Conservation (phyloP, 2,113 vertebrate species). For the Dinomys branickii region DNA sequence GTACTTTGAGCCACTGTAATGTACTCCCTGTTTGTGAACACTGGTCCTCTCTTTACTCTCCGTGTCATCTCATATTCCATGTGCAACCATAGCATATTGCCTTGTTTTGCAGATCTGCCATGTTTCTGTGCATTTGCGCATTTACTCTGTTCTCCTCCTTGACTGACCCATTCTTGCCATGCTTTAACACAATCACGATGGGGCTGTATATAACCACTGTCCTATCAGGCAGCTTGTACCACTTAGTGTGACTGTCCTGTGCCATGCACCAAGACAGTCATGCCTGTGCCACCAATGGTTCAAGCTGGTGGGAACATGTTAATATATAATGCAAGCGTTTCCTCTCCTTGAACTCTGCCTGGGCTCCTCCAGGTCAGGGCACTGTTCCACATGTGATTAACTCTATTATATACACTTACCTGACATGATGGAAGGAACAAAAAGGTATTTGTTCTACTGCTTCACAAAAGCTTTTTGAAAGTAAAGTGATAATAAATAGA, state of each 20-base stretch:
- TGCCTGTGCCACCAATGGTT: background rate
- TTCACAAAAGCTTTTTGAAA: constrained; percentile 45
- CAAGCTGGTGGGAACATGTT: background rate
- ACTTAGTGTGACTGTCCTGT: too few relatives aligned
- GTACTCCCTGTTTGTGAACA: background rate
- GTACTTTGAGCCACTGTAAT: background rate
- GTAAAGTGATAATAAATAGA: constrained; percentile 8
- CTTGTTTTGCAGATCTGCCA: background rate
- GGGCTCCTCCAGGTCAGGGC: background rate
- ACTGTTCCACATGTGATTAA: background rate
- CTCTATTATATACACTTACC: background rate
- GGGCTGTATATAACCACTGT: background rate
- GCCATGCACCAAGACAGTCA: background rate
- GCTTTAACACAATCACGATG: background rate
- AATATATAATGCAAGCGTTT: background rate
- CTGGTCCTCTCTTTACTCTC: background rate
- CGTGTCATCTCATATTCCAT: background rate
- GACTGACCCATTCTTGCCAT: background rate
- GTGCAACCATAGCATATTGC: background rate
- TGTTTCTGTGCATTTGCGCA: constrained; percentile 8
- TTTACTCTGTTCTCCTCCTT: background rate
- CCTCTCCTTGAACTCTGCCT: background rate
- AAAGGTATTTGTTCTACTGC: background rate
- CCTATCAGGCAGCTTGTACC: background rate
- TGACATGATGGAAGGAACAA: background rate